A percentile compares a stretch with the other conserved stretches of the same genome.
phyloP scores from a whole-genome alignment of 2,797 vertebrate genomes.

The Centroberyx gerrardi region DNA sequence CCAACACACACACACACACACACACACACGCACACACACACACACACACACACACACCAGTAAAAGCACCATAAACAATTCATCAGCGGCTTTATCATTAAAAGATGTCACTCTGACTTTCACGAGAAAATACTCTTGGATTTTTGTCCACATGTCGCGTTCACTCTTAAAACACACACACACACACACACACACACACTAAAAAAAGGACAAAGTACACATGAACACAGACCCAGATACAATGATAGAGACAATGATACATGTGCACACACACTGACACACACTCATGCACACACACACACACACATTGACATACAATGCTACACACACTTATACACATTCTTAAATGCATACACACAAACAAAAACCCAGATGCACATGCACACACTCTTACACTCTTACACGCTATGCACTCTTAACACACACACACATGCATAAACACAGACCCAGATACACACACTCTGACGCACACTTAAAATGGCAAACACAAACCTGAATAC shows the following conservation, averaged over 20 bases:
- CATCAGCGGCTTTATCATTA: slow-evolving; percentile 84
- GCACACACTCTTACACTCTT: too few species aligned
- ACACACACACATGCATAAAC: too few species aligned
- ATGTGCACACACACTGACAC: not conserved
- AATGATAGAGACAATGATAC: not conserved
- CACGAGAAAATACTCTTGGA: slow-evolving; percentile 52
- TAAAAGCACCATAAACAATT: slow-evolving; percentile 88
- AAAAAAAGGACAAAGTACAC: not conserved
- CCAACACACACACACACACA: slow-evolving; percentile 16
- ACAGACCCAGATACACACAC: not conserved
- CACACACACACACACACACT: not conserved
- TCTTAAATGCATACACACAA: not conserved
- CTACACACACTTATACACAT: not conserved
- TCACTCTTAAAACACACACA: not conserved
- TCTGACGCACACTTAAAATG: too few species aligned
- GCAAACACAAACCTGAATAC: too few species aligned
- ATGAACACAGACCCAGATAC: slow-evolving; percentile 4
- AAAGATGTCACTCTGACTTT: slow-evolving; percentile 76
- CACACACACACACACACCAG: slow-evolving; percentile 36
- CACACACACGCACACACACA: not conserved
- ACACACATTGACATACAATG: not conserved
- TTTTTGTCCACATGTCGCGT: slow-evolving; percentile 60
- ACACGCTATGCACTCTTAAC: too few species aligned
- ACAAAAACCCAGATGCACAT: not conserved
- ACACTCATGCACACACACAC: slow-evolving; percentile 12